These are phyloP conservation scores for Tridacna crocea DNA, from an alignment of 2,888 invertebrate species.

Conservation along the genomic window DNA sequence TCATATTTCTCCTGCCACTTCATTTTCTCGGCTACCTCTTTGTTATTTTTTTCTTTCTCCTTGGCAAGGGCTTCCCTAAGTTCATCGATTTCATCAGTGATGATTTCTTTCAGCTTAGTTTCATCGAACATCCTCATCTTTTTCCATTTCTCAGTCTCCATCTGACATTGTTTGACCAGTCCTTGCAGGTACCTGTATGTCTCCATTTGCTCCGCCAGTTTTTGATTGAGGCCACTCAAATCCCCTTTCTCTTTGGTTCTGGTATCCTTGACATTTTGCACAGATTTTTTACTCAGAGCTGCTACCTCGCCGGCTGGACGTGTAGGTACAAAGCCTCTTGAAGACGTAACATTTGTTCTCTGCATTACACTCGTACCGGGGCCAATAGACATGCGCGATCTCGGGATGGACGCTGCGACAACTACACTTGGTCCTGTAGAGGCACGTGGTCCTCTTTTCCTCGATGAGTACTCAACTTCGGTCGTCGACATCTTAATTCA, in stretches of 20 bases:
- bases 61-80: slow-evolving; percentile 84
- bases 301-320: slow-evolving; percentile 61
- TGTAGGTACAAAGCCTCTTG: background rate
- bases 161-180: slow-evolving; percentile 80
- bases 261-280: slow-evolving; percentile 83
- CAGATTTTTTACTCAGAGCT: slow-evolving; percentile 76
- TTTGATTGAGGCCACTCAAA: slow-evolving; percentile 85
- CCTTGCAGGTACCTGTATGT: slow-evolving; percentile 84
- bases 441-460: background rate
- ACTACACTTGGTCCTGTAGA: background rate
- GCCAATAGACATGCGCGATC: slow-evolving; percentile 30
- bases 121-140: slow-evolving; percentile 77
- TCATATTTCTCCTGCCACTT: slow-evolving; percentile 84
- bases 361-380: slow-evolving; percentile 25
- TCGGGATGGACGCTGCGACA: slow-evolving; percentile 2
- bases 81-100: slow-evolving; percentile 84
- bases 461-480: background rate
- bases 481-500: background rate
- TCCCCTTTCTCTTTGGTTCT: slow-evolving; percentile 85
- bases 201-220: slow-evolving; percentile 85
- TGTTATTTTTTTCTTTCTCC: slow-evolving; percentile 84
- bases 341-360: background rate
- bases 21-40: slow-evolving; percentile 84
- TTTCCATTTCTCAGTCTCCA: slow-evolving; percentile 78
- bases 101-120: slow-evolving; percentile 83